phyloP scores from a whole-genome alignment of 2,797 vertebrate species.

The Diplodus puntazzo region DNA sequence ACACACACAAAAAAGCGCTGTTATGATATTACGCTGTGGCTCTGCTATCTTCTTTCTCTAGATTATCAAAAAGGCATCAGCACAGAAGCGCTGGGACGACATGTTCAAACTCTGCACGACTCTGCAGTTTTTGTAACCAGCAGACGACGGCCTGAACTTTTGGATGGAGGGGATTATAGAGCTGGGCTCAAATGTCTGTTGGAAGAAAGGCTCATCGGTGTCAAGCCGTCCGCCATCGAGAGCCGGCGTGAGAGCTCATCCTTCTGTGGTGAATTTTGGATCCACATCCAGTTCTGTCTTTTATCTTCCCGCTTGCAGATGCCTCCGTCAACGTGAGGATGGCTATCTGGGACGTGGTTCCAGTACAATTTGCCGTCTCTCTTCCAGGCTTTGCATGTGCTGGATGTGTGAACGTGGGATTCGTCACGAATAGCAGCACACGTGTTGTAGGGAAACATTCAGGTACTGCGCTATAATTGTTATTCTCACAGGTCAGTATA shows the following conservation, averaged over 20 bases:
- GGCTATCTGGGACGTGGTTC: conserved; percentile 65
- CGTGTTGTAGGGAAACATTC: neutral
- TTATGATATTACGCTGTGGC: conserved; percentile 14
- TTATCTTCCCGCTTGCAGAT: conserved; percentile 81
- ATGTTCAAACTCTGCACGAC: conserved; percentile 39
- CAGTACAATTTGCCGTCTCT: conserved; percentile 47
- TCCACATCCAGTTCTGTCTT: conserved; percentile 63
- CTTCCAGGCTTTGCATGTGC: conserved; percentile 48
- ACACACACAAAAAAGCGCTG: neutral
- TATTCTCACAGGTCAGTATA: neutral
- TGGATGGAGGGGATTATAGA: conserved; percentile 73
- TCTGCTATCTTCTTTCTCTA: conserved; percentile 30
- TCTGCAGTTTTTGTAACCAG: conserved; percentile 49
- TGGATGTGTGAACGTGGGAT: conserved; percentile 36
- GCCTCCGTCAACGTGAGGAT: conserved; percentile 65
- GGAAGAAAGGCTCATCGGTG: conserved; percentile 69
- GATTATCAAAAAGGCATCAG: conserved; percentile 62
- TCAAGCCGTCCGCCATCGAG: conserved; percentile 64
- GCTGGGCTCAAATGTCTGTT: conserved; percentile 67
- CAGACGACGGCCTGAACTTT: conserved; percentile 61
- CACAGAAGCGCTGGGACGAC: conserved; percentile 19
- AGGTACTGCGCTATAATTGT: neutral
- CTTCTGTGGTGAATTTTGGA: conserved; percentile 77
- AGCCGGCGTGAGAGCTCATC: conserved; percentile 69
- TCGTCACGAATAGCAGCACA: conserved; percentile 25